Evolutionary conservation across 2,888 invertebrate genomes (phyloP), one percentile per base, ranked within the genome.

Genomic region (Sphaerophoria taeniata): DNA sequence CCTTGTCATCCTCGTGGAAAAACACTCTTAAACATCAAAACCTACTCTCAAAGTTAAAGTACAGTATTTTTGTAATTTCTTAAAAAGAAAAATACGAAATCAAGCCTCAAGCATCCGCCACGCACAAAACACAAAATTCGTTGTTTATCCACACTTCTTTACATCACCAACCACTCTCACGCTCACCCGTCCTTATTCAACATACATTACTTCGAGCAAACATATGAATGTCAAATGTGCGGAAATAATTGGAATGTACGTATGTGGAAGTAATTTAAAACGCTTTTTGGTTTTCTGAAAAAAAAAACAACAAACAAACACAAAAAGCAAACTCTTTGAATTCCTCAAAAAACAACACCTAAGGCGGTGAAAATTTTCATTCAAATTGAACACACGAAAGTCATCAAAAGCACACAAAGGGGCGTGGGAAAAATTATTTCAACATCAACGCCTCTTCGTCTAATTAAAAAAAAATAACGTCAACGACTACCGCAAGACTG

Each of bases 361-460:
- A 43, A 43, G 43, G 43, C 24, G 24, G 24, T 24, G 43, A 43
- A 9, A 43, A 43, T 43, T 0, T 43, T 43, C 43, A 43, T 43
- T 43, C 9, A 4, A 43, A 43, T 3, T 12, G 12, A 7, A 43
- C 43, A 43, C 39, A 7, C 39, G 9, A 9, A 43, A 43, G 12
- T 12, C 9, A 3, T 11, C 11, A 6, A 43, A 43, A 43, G 11
- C 43, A 43, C 12, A 9, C 14, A 6, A 47, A 47, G 47, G 1
- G 47, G 33, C 16, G 34, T 65, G 49, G 36, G 65, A 49, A 49
- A 49, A 36, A 65, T 65, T 65, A 49, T 11, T 49, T 65, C 6
- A 49, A 24, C 65, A 34, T 36, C 34, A 43, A 65, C 65, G 16
- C 65, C 49, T 65, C 7, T 14, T 34, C 34, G 34, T 65, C 16